Percentiles rank a stretch among this genome's conserved stretches.
phyloP scores from a whole-genome alignment of 2,888 invertebrate genomes.

The Lacanobia wlatinum region DNA sequence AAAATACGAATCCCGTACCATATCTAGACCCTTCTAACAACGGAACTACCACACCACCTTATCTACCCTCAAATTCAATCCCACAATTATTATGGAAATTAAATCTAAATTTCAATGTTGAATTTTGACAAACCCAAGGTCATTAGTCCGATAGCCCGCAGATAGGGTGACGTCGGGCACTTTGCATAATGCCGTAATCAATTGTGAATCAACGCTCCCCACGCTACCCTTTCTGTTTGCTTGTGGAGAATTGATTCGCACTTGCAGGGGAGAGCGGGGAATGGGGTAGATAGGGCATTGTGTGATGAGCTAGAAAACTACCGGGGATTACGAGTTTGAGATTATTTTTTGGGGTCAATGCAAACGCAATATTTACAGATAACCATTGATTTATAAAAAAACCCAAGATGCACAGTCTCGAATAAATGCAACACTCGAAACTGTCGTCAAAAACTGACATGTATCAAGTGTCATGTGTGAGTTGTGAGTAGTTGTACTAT shows the following conservation, averaged over 20 bases:
- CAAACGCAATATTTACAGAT: too few species aligned
- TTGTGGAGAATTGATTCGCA: slow-evolving; percentile 60
- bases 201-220: slow-evolving; percentile 61
- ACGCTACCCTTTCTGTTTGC: slow-evolving; percentile 62
- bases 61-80: slow-evolving; percentile 29
- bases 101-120: slow-evolving; percentile 63
- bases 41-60: not conserved
- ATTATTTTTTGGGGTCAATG: not conserved
- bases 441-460: too few species aligned
- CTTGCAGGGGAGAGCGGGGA: slow-evolving; percentile 20
- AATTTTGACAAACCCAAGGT: slow-evolving; percentile 60
- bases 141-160: slow-evolving; percentile 30
- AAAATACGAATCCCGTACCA: not conserved
- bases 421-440: too few species aligned
- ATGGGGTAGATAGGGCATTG: slow-evolving; percentile 18
- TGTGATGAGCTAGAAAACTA: slow-evolving; percentile 52
- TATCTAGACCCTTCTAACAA: not conserved
- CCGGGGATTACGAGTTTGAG: slow-evolving; percentile 15
- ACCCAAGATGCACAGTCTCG: too few species aligned
- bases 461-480: too few species aligned
- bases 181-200: slow-evolving; percentile 67
- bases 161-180: slow-evolving; percentile 38
- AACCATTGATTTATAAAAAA: too few species aligned
- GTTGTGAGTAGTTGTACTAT: too few species aligned
- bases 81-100: slow-evolving; percentile 53